Percentiles rank a stretch among this genome's conserved stretches.
Evolutionary conservation across 2,888 invertebrate species (phyloP).

Genomic region (Amphimallon solstitiale): DNA sequence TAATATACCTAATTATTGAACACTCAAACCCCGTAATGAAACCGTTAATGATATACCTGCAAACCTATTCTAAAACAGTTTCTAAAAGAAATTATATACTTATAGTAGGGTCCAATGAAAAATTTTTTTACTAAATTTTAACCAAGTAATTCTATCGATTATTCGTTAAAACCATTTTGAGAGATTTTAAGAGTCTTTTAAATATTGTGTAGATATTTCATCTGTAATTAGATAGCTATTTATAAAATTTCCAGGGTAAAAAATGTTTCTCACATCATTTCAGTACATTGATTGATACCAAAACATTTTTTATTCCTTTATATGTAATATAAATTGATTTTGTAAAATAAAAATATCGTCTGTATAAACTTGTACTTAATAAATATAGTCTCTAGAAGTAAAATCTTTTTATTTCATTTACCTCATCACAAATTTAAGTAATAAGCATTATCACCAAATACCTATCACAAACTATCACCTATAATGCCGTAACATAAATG

Average conservation of each 20-base stretch:
- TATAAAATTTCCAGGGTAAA: slow-evolving; percentile 8
- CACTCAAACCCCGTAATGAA: no score
- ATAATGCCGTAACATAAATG: no score
- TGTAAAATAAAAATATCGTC: slow-evolving; percentile 19
- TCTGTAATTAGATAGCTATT: slow-evolving; percentile 24
- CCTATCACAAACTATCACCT: no score
- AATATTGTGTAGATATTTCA: slow-evolving; percentile 14
- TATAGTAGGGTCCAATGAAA: neutral
- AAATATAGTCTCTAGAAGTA: slow-evolving; percentile 19
- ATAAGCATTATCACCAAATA: no score
- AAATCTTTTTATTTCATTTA: neutral
- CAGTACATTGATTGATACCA: neutral
- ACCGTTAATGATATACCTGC: no score
- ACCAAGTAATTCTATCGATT: neutral
- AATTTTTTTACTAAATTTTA: slow-evolving; percentile 13
- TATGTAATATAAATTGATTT: slow-evolving; percentile 14
- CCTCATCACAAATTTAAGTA: no score
- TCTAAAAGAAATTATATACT: no score
- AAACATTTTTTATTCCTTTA: neutral
- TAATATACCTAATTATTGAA: no score
- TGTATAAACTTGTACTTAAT: slow-evolving; percentile 27
- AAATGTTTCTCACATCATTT: neutral
- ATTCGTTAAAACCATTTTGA: neutral
- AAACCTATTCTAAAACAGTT: no score
- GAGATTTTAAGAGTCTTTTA: slow-evolving; percentile 9